Percentiles rank a stretch among this genome's conserved stretches.
Conservation (phyloP, 2,888 invertebrate species). For the Ecliptopera silaceata region DNA sequence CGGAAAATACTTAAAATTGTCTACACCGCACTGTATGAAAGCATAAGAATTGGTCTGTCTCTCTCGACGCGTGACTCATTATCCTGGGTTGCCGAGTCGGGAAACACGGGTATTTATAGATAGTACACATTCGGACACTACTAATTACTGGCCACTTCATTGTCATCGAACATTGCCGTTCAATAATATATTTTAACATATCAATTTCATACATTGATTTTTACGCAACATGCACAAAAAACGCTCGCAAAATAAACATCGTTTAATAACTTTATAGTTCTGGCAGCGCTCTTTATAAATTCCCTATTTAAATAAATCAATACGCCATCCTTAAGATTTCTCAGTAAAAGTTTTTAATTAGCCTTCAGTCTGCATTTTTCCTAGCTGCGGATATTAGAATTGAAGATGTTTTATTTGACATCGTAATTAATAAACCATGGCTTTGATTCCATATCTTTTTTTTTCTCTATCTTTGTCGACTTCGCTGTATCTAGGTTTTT, state of each 20-base stretch:
- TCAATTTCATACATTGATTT: background rate
- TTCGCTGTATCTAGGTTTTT: background rate
- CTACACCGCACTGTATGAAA: constrained; percentile 52
- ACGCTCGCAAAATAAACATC: too few relatives aligned
- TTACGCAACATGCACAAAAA: too few relatives aligned
- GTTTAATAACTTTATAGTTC: too few relatives aligned
- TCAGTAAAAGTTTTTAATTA: too few relatives aligned
- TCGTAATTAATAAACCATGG: background rate
- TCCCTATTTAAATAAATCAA: too few relatives aligned
- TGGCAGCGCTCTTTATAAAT: too few relatives aligned
- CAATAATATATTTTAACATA: background rate
- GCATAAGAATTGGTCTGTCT: constrained; percentile 49
- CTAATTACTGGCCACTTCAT: constrained; percentile 22
- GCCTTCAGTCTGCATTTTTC: background rate
- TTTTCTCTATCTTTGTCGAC: background rate
- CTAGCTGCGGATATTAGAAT: background rate
- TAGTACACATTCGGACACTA: constrained; percentile 55
- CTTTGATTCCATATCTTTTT: background rate
- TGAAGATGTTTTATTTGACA: too few relatives aligned
- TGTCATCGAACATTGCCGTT: background rate
- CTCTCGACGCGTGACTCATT: constrained; percentile 69
- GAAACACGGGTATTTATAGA: constrained; percentile 77
- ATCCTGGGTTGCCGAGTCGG: constrained; percentile 72
- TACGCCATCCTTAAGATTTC: too few relatives aligned
- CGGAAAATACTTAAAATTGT: constrained; percentile 28